Conservation (phyloP, 2,113 vertebrate genomes). For the Python bivittatus region DNA sequence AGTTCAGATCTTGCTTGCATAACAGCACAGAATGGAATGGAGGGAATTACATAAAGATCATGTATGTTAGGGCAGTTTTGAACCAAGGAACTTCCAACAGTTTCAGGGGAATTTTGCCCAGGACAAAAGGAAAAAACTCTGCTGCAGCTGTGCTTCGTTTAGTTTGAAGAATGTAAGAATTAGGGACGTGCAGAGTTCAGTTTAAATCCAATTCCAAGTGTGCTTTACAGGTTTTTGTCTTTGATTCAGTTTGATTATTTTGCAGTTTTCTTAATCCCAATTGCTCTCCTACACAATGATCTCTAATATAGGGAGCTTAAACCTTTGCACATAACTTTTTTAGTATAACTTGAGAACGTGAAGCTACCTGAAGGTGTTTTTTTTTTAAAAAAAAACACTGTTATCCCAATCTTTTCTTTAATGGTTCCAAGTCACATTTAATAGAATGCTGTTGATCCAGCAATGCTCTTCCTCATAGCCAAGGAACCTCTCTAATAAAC, state of each 20-base stretch:
- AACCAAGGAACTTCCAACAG: constrained; percentile 30
- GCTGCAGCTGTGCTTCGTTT: constrained; percentile 16
- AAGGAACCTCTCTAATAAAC: neutral
- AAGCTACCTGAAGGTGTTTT: neutral
- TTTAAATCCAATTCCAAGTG: neutral
- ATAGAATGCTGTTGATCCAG: neutral
- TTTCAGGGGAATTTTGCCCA: constrained; percentile 8
- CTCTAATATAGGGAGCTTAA: neutral
- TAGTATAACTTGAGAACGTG: neutral
- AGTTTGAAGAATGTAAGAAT: constrained; percentile 11
- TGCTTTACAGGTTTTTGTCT: neutral
- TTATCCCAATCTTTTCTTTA: neutral
- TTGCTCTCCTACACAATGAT: neutral
- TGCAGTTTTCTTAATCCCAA: neutral
- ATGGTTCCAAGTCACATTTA: neutral
- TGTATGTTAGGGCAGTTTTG: neutral
- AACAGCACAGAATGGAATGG: neutral
- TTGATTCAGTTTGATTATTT: neutral
- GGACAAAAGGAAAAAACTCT: neutral
- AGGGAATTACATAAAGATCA: constrained; percentile 18
- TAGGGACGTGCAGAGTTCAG: neutral
- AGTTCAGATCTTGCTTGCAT: constrained; percentile 39
- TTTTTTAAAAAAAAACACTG: neutral
- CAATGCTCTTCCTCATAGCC: neutral
- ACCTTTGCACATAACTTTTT: neutral